These are phyloP conservation scores for Corbicula japonica DNA, from an alignment of 2,888 invertebrate species.

Conservation along the genomic window DNA sequence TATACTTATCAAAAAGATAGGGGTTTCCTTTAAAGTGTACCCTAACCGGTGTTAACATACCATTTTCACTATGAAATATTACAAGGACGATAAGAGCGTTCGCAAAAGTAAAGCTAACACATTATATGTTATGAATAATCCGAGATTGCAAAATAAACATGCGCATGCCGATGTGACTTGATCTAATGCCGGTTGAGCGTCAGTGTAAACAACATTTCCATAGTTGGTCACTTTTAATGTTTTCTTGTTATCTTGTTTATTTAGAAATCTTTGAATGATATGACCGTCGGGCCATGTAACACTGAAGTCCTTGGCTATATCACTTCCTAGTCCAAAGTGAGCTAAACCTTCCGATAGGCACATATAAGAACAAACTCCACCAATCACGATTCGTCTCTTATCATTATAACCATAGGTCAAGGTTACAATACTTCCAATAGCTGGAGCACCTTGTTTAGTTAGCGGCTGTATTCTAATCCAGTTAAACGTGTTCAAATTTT, in stretches of 20 bases:
- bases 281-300: conserved; percentile 76
- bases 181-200: background rate
- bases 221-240: conserved; percentile 46
- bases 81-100: no score
- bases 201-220: conserved; percentile 32
- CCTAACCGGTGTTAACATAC: no score
- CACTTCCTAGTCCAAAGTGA: conserved; percentile 79
- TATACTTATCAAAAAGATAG: no score
- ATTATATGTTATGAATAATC: no score
- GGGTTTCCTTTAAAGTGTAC: no score
- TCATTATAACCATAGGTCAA: conserved; percentile 64
- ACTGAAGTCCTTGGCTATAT: conserved; percentile 38
- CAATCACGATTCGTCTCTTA: conserved; percentile 70
- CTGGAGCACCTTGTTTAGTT: conserved; percentile 79
- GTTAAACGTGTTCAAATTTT: conserved; percentile 36
- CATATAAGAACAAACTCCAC: conserved; percentile 81
- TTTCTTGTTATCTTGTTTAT: conserved; percentile 23
- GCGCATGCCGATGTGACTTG: background rate
- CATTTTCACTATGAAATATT: no score
- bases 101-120: no score
- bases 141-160: no score
- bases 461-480: conserved; percentile 79
- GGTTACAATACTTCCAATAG: conserved; percentile 79
- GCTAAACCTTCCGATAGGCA: conserved; percentile 83
- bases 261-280: conserved; percentile 32